Evolutionary conservation across 1,140 invertebrate genomes (phyloP).

Genomic region (Drosophila athabasca): DNA sequence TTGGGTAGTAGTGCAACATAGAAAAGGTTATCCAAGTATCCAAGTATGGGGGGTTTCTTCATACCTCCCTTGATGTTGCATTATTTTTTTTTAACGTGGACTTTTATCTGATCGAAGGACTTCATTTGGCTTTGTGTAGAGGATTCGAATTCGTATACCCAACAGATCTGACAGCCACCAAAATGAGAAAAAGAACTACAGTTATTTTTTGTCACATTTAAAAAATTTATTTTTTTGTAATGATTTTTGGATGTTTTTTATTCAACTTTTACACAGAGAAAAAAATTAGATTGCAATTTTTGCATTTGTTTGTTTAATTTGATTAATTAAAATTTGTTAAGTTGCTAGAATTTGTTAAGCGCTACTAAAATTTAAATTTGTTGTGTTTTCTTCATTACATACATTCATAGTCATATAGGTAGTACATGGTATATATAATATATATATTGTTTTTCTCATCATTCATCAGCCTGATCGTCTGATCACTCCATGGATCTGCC

Average conservation of each 20-base stretch:
- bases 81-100: too few species aligned
- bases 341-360: conserved; percentile 82
- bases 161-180: too few species aligned
- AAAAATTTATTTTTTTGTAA: conserved; percentile 60
- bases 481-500: neutral
- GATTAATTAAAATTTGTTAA: conserved; percentile 82
- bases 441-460: conserved; percentile 43
- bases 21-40: too few species aligned
- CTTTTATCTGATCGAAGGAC: too few species aligned
- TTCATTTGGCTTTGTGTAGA: too few species aligned
- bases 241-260: conserved; percentile 57
- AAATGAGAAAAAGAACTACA: neutral
- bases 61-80: too few species aligned
- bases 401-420: conserved; percentile 57
- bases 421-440: conserved; percentile 46
- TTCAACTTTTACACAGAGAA: conserved; percentile 81
- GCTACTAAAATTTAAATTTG: conserved; percentile 82
- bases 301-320: conserved; percentile 74
- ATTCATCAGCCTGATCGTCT: neutral
- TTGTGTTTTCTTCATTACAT: conserved; percentile 51
- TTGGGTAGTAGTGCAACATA: too few species aligned
- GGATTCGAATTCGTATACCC: neutral
- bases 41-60: too few species aligned
- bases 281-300: conserved; percentile 74
- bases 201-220: conserved; percentile 56